Evolutionary conservation across 2,888 invertebrate species (phyloP).

Genomic region (Trachelus iudaicus): DNA sequence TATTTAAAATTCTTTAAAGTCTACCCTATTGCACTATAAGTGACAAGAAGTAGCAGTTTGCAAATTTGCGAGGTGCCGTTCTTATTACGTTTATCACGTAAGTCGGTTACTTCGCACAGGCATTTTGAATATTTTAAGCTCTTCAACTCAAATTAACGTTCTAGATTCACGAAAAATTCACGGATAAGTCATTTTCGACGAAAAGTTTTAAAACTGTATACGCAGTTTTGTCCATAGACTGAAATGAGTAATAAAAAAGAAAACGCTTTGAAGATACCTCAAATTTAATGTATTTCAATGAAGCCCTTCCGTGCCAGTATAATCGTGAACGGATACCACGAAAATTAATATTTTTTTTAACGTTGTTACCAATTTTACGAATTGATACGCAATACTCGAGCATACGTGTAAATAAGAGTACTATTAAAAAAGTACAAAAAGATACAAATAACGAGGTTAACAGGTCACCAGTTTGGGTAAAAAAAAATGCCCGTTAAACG

Average conservation of each 20-base stretch:
- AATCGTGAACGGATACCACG: neutral
- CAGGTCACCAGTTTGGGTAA: too few species aligned
- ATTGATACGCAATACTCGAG: too few species aligned
- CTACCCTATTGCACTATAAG: neutral
- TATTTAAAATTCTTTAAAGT: neutral
- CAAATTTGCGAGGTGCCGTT: too few species aligned
- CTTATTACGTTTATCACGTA: neutral
- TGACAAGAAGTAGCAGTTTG: neutral
- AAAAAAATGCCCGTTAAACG: too few species aligned
- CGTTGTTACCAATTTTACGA: too few species aligned
- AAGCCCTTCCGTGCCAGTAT: neutral
- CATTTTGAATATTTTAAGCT: neutral
- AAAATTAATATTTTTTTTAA: too few species aligned
- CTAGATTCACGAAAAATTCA: neutral
- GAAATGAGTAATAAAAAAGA: neutral
- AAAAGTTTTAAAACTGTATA: neutral
- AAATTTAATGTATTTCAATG: neutral
- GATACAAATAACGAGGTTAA: too few species aligned
- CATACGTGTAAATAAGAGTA: too few species aligned
- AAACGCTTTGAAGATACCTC: neutral
- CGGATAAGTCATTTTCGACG: neutral
- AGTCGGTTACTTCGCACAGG: neutral
- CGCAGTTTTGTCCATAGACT: neutral
- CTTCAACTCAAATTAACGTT: neutral
- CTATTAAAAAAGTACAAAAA: too few species aligned